Evolutionary conservation across 2,888 invertebrate genomes (phyloP), one percentile per base, ranked within the genome.

Genomic region (Antheraea assamensis): DNA sequence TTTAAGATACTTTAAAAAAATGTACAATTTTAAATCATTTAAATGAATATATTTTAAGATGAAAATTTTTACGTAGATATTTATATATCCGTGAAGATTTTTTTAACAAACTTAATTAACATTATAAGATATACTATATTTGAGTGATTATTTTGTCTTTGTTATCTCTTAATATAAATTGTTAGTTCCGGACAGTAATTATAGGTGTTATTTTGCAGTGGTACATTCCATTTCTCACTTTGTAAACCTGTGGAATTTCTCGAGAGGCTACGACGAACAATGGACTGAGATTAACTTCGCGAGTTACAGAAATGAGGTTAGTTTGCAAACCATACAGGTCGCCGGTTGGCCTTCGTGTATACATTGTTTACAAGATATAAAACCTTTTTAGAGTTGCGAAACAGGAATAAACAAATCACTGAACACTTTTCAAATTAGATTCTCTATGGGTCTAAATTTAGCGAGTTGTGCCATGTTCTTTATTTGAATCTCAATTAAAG

Each of bases 221-320:
- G 82, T 94, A 83, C 95, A 95, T 89, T 94, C 95, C 80, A 87
- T 90, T 78, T 95, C 95, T 71, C 95, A 95, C 84, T 90, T 95
- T 78, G 88, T 92, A 75, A 95, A 95, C 87, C 90, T 95, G 79
- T 92, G 94, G 90, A 95, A 95, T 87, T 95, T 95, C 87, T 95
- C 95, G 64, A 88, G 89, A 78, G 87, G 91, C 78, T 95, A 92
- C 88, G 92, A 95, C 81, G 86, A 89, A 73, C 80, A 83, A 76
- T 85, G 86, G 77, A 81, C 78, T 42, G 94, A 94, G 79, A 91
- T 95, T 81, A 95, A 95, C 85, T 91, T 95, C 77, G 95, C 95
- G 24, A 85, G 81, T 78, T 93, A 91, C 83, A 92, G 85, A 82
- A 88, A 92, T 81, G 90, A 93, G 92, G 93, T 94, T 80, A 90